Evolutionary conservation across 2,888 invertebrate species (phyloP), one percentile per base, ranked within the genome.

Genomic region (Arrhopalites spinosus): DNA sequence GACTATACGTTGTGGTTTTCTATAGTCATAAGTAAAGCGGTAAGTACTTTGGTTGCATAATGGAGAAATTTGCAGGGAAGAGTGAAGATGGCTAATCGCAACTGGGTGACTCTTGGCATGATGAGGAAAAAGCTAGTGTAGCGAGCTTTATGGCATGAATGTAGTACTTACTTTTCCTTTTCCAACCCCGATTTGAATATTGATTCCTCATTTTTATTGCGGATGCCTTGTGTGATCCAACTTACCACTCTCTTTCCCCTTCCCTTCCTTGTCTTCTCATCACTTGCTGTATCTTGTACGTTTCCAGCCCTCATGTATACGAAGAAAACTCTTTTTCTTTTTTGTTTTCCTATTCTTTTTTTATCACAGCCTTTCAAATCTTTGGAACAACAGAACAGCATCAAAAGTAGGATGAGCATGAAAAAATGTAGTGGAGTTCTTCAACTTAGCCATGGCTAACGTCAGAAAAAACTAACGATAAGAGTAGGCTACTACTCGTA

Each of bases 121-220:
- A 70, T 59, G 70, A 70, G 70, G 23, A 25, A 2, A 63, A 66
- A 66, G 47, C 47, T 47, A 68, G 67, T 68, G 67, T 68, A 68
- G 47, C 67, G 47, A 68, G 67, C 47, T 72, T 72, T 72, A 72
- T 63, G 72, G 45, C 72, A 61, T 72, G 56, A 59, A 61, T 72
- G 72, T 63, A 72, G 59, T 72, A 73, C 36, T 63, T 66, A 25
- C 36, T 73, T 47, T 29, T 56, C 67, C 27, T 27, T 25, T 29
- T 20, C 36, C 47, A 61, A 45, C 43, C 61, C 56, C 75, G 68
- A 77, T 77, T 77, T 77, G 75, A 77, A 77, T 77, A 77, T 77
- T 77, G 77, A 77, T 77, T 74, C 68, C 50, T 59, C 71, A 77
- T 77, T 74, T 77, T 77, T 74, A 74, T 77, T 74, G 71, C 23